phyloP scores from a whole-genome alignment of 2,797 vertebrate genomes.

The Smutsia temminckii region DNA sequence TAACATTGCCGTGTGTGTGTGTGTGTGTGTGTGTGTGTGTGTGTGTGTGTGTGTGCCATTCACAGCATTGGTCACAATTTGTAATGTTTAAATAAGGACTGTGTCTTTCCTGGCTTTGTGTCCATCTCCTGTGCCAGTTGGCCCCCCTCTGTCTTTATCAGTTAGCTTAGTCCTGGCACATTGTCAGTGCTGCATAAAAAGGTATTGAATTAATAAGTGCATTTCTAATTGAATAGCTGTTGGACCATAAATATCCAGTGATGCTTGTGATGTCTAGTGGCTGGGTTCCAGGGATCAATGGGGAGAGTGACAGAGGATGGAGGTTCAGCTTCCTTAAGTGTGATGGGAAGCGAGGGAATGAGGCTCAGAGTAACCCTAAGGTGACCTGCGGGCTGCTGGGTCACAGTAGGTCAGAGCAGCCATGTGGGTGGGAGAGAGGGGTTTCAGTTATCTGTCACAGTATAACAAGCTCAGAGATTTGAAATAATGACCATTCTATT shows the following conservation, averaged over 20 bases:
- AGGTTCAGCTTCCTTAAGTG: neutral
- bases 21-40: neutral
- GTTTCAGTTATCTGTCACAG: neutral
- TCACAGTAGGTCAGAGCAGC: too few relatives aligned
- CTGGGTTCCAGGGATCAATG: constrained; percentile 21
- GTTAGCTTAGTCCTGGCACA: neutral
- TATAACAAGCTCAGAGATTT: neutral
- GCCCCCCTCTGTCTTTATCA: neutral
- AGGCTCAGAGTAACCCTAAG: too few relatives aligned
- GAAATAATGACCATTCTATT: neutral
- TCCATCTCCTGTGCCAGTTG: neutral
- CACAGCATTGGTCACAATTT: neutral
- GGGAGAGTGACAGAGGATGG: neutral
- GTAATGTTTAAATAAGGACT: neutral
- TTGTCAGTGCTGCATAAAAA: neutral
- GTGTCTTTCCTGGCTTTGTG: neutral
- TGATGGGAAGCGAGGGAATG: neutral
- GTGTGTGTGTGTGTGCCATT: neutral
- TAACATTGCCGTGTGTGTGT: neutral
- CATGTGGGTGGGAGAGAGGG: too few relatives aligned
- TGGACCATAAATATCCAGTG: constrained; percentile 24
- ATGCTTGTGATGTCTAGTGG: neutral
- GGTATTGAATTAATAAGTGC: neutral
- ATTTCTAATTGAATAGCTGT: constrained; percentile 58
- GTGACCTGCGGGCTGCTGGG: neutral